Conservation (phyloP, 2,888 invertebrate genomes). For the Anticlea derivata region DNA sequence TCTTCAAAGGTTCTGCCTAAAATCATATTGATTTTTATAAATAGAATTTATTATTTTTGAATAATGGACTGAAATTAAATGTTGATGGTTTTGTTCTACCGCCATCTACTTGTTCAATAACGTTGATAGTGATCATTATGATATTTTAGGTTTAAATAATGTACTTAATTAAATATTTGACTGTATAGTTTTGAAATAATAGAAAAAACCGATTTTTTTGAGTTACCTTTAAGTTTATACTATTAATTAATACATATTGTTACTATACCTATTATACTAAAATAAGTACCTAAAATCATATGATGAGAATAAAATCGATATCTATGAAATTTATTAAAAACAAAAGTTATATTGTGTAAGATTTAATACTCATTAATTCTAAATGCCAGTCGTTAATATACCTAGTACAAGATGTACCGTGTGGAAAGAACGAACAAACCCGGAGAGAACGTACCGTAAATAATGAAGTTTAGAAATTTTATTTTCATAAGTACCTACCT, state of each 20-base stretch:
- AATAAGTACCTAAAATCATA: slow-evolving; percentile 17
- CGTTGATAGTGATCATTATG: neutral
- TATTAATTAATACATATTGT: neutral
- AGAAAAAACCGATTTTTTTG: too few relatives aligned
- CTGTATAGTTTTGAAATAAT: neutral
- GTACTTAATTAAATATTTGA: slow-evolving; percentile 11
- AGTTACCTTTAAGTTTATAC: slow-evolving; percentile 1
- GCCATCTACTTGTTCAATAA: slow-evolving; percentile 9
- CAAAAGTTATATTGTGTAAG: neutral
- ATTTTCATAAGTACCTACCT: too few relatives aligned
- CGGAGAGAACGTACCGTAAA: too few relatives aligned
- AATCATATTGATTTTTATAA: neutral
- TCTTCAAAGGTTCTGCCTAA: neutral
- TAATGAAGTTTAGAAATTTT: too few relatives aligned
- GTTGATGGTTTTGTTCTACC: slow-evolving; percentile 1
- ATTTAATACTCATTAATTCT: slow-evolving; percentile 10
- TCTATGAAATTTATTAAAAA: neutral
- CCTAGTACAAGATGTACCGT: too few relatives aligned
- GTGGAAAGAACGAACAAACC: too few relatives aligned
- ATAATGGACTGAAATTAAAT: slow-evolving; percentile 28
- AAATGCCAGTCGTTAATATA: too few relatives aligned
- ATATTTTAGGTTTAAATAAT: neutral
- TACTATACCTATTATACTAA: neutral
- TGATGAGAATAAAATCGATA: neutral
- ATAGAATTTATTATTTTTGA: too few relatives aligned